phyloP scores from a whole-genome alignment of 2,888 invertebrate species.

The Rotaria sp. region DNA sequence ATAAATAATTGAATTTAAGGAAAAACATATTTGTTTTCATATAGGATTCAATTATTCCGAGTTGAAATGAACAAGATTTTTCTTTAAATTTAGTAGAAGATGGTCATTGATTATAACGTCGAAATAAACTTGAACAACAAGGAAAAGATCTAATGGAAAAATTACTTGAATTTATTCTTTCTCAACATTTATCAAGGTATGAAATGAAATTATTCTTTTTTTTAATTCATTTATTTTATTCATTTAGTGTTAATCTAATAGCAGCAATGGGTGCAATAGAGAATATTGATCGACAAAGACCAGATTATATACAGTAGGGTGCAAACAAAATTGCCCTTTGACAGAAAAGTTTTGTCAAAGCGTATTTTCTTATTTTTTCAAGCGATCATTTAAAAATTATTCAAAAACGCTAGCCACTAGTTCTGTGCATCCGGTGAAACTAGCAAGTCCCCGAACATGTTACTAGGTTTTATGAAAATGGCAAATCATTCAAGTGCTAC shows the following conservation, averaged over 20 bases:
- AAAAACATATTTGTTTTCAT: too few relatives aligned
- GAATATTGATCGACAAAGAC: conserved; percentile 77
- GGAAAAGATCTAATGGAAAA: conserved; percentile 74
- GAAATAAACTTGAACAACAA: conserved; percentile 80
- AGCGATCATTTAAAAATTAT: too few relatives aligned
- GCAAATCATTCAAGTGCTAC: too few relatives aligned
- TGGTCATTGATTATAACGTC: conserved; percentile 66
- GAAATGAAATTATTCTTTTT: neutral
- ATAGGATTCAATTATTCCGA: conserved; percentile 51
- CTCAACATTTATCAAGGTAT: conserved; percentile 73
- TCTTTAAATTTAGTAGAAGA: conserved; percentile 74
- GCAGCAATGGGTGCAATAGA: conserved; percentile 87
- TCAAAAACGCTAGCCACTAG: too few relatives aligned
- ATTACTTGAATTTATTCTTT: conserved; percentile 83
- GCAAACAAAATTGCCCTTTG: too few relatives aligned
- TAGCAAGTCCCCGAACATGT: too few relatives aligned
- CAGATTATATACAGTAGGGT: conserved; percentile 63
- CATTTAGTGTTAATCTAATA: conserved; percentile 75
- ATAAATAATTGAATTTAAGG: too few relatives aligned
- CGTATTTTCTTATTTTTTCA: too few relatives aligned
- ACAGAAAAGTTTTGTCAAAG: too few relatives aligned
- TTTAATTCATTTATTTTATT: neutral
- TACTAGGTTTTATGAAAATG: too few relatives aligned
- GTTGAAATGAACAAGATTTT: conserved; percentile 61
- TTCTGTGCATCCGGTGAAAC: too few relatives aligned